Evolutionary conservation across 2,797 vertebrate genomes (phyloP).

Genomic region (Poecilia velifera): DNA sequence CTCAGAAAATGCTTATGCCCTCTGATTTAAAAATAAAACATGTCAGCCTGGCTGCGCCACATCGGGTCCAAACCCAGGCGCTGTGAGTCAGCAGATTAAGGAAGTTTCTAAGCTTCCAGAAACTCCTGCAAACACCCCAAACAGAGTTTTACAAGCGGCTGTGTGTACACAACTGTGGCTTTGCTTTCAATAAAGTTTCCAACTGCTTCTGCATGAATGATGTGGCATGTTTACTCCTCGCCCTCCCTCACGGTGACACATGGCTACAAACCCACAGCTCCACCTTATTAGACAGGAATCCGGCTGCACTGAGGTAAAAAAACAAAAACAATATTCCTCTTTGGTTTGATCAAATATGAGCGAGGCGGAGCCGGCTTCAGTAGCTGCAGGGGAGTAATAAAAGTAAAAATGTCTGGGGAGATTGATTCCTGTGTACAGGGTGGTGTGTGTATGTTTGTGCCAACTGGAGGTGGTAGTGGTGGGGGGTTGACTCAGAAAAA

Average conservation of each 20-base stretch:
- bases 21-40: constrained; percentile 1
- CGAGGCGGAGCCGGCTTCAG: constrained; percentile 31
- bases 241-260: constrained; percentile 31
- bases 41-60: neutral
- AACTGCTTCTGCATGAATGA: constrained; percentile 38
- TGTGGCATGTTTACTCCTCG: constrained; percentile 39
- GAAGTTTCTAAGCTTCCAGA: constrained; percentile 38
- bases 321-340: constrained; percentile 22
- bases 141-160: constrained; percentile 49
- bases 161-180: constrained; percentile 46
- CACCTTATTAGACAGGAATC: constrained; percentile 16
- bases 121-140: constrained; percentile 22
- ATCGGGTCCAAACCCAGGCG: neutral
- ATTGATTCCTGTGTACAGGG: neutral
- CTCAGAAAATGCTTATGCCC: neutral
- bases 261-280: neutral
- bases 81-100: constrained; percentile 28
- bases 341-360: constrained; percentile 26
- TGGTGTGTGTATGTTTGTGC: constrained; percentile 7
- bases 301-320: constrained; percentile 40
- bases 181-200: constrained; percentile 49
- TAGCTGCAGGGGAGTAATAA: constrained; percentile 55
- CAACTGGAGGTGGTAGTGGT: neutral
- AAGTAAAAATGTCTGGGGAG: constrained; percentile 38
- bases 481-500: constrained; percentile 31